Base-by-base conservation (phyloP, 2,888 invertebrate genomes). In the Ecliptopera silaceata region DNA sequence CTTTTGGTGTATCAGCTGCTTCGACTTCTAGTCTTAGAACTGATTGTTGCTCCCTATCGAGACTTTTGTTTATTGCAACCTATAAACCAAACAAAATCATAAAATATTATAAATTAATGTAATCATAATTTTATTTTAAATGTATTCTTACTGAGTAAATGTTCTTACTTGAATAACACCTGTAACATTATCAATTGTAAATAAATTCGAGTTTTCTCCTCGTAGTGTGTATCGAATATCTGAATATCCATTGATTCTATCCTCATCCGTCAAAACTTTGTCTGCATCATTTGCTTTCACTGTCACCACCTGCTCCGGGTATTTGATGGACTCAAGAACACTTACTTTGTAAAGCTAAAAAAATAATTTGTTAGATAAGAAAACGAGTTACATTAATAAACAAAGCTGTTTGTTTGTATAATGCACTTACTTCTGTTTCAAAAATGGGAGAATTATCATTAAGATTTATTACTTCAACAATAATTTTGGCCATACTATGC, bases 371-470 rank as follows among this genome's bases (percentile, higher is more conserved):
- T 22, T n/a, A 11, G 13, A 13, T 22, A 22, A 6, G 11, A n/a
- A 13, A 13, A 13, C 4, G 13, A 13, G 5, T 13, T 5, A 13
- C n/a, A 32, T 12, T n/a, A n/a, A n/a, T 32, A n/a, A n/a, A n/a
- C 2, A 12, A 34, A 13, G 12, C 5, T 13, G 8, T 13, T 34
- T 13, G 4, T 34, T 13, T 3, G 34, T 34, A n/a, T 13, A 13
- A 13, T 34, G 6, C 4, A 69, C 73, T 79, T 77, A 93, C 94
- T 65, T 92, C 91, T 68, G 94, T 92, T 49, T 92, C 93, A 76
- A 96, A 96, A 43, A 91, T 83, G 0, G 97, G 97, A 58, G 93
- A 92, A 76, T 97, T 96, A 71, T 97, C 97, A 73, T 97, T 97
- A 0, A 95, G 92, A 74, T 97, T 96, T 47, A 93, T 90, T 0